phyloP scores from a whole-genome alignment of 2,888 invertebrate genomes.

The Oligia latruncula region DNA sequence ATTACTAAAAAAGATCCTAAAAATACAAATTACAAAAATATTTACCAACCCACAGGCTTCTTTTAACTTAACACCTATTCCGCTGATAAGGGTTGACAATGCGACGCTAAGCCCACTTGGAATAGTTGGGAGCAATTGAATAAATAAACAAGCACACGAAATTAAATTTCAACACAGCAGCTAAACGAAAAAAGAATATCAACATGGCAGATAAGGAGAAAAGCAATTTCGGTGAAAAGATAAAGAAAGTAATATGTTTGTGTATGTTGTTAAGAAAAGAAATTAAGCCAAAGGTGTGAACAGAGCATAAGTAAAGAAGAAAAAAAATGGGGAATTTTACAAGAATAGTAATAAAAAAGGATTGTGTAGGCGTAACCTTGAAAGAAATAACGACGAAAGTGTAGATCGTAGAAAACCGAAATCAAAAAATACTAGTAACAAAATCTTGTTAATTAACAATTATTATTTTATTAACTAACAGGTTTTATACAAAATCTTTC shows the following conservation, averaged over 20 bases:
- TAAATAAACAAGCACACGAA: constrained; percentile 56
- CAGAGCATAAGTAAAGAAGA: constrained; percentile 10
- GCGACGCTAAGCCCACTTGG: constrained; percentile 57
- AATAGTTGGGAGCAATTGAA: constrained; percentile 65
- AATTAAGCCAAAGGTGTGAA: constrained; percentile 14
- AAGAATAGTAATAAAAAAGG: not conserved
- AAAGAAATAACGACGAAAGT: not conserved
- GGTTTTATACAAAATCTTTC: not conserved
- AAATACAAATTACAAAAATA: not conserved
- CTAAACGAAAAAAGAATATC: constrained; percentile 35
- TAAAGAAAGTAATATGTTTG: constrained; percentile 25
- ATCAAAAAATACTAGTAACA: not conserved
- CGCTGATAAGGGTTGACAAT: constrained; percentile 70
- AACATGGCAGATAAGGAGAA: constrained; percentile 31
- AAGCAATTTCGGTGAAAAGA: constrained; percentile 26
- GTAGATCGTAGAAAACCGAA: not conserved
- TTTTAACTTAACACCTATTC: constrained; percentile 45
- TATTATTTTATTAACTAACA: not conserved
- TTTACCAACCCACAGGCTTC: constrained; percentile 24
- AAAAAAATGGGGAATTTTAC: not conserved
- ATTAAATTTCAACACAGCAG: constrained; percentile 58
- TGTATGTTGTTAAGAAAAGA: constrained; percentile 10
- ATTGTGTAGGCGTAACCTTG: not conserved
- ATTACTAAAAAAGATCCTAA: not conserved
- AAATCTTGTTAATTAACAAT: not conserved